Conservation (phyloP, 2,113 vertebrate genomes). For the Turnix velox region DNA sequence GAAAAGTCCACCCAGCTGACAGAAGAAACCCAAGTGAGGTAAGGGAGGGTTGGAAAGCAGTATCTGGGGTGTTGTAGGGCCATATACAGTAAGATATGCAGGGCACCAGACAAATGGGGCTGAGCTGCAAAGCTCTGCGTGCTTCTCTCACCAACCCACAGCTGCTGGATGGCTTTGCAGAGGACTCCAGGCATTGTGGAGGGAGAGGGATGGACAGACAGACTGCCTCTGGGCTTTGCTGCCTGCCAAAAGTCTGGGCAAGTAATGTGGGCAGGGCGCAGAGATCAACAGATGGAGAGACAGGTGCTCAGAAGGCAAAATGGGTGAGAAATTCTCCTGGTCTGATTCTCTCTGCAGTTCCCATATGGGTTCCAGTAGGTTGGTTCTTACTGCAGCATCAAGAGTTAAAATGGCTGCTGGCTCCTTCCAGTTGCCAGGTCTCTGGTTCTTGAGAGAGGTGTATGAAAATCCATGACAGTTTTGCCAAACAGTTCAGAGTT, state of each 20-base stretch:
- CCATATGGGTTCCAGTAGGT: background rate
- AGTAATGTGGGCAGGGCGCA: background rate
- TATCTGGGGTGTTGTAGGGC: background rate
- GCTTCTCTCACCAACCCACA: background rate
- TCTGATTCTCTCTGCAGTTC: background rate
- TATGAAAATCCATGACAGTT: background rate
- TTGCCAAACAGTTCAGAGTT: background rate
- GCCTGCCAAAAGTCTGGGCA: background rate
- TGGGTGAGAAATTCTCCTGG: background rate
- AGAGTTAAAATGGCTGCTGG: background rate
- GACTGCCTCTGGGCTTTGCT: background rate
- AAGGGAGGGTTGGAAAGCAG: background rate
- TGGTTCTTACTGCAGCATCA: background rate
- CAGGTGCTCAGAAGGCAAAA: background rate
- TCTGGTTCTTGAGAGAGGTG: background rate
- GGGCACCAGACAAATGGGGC: background rate
- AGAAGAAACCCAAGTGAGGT: slow-evolving; percentile 51
- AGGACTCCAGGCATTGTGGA: rapidly evolving
- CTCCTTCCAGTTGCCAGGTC: background rate
- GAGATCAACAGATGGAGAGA: background rate
- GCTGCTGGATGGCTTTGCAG: background rate
- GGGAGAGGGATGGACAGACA: background rate
- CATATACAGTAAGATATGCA: slow-evolving; percentile 1
- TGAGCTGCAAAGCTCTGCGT: rapidly evolving
- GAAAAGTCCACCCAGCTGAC: background rate